Percentiles rank a stretch among this genome's conserved stretches.
Conservation (phyloP, 2,888 invertebrate species). For the Patella depressa region DNA sequence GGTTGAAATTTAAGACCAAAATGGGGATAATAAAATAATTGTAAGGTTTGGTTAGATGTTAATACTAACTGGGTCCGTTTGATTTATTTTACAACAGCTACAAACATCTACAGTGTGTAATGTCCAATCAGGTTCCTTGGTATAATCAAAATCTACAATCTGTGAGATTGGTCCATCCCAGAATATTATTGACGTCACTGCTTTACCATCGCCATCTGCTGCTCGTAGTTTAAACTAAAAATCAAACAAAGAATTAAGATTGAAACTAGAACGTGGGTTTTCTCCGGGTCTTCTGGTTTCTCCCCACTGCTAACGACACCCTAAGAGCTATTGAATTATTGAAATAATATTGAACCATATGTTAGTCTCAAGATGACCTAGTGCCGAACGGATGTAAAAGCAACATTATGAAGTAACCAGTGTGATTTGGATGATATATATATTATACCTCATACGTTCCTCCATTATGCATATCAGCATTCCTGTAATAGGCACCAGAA, state of each 20-base stretch:
- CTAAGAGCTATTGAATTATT: too few species aligned
- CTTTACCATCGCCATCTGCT: slow-evolving; percentile 8
- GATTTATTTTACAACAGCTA: slow-evolving; percentile 11
- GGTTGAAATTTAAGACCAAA: not conserved
- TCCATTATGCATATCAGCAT: slow-evolving; percentile 28
- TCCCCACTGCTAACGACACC: too few species aligned
- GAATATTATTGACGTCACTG: slow-evolving; percentile 17
- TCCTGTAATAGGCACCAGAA: slow-evolving; percentile 20
- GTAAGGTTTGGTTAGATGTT: not conserved
- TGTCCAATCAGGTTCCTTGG: slow-evolving; percentile 11
- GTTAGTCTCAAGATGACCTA: too few species aligned
- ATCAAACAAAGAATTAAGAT: too few species aligned
- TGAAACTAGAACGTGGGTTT: too few species aligned
- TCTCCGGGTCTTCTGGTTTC: too few species aligned
- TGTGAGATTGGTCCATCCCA: slow-evolving; percentile 28
- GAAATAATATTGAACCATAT: too few species aligned
- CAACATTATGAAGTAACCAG: too few species aligned
- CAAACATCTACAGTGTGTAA: too few species aligned
- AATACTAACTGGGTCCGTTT: not conserved
- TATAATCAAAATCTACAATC: slow-evolving; percentile 29
- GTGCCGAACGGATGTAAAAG: too few species aligned
- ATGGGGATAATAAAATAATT: not conserved
- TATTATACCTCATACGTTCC: slow-evolving; percentile 26
- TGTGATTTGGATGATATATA: too few species aligned
- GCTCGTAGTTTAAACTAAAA: not conserved